Evolutionary conservation across 1,140 invertebrate genomes (phyloP).

Genomic region (Leptinotarsa defecta): DNA sequence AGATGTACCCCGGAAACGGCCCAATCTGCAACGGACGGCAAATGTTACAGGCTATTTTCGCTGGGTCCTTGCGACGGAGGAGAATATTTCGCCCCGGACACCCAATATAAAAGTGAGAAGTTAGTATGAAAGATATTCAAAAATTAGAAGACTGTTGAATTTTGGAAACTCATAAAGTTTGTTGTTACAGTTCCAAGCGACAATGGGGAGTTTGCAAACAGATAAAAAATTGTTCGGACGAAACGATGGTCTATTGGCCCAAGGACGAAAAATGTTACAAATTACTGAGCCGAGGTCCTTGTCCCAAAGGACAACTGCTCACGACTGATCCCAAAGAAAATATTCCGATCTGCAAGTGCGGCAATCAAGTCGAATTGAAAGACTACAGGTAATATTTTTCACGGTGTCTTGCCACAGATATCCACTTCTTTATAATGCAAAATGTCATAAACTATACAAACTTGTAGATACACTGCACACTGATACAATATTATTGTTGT

Average conservation of each 20-base stretch:
- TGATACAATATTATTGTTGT: too few species aligned
- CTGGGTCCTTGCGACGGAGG: conserved; percentile 70
- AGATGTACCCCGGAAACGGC: conserved; percentile 78
- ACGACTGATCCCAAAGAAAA: conserved; percentile 54
- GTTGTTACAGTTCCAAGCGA: conserved; percentile 53
- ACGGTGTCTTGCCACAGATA: neutral
- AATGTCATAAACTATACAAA: too few species aligned
- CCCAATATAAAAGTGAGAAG: conserved; percentile 39
- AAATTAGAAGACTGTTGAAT: neutral
- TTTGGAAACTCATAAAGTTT: neutral
- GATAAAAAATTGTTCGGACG: conserved; percentile 63
- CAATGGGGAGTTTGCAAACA: conserved; percentile 73
- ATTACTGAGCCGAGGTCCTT: conserved; percentile 71
- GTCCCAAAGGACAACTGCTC: conserved; percentile 72
- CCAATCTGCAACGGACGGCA: conserved; percentile 61
- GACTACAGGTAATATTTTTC: conserved; percentile 22
- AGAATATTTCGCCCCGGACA: conserved; percentile 73
- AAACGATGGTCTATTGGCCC: conserved; percentile 72
- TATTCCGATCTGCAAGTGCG: conserved; percentile 37
- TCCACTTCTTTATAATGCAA: too few species aligned
- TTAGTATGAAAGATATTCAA: conserved; percentile 25
- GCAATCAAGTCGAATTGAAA: conserved; percentile 34
- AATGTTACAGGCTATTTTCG: conserved; percentile 73
- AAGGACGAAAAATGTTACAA: conserved; percentile 73
- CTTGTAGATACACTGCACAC: too few species aligned